Base-by-base conservation (phyloP, 2,888 invertebrate species). In the Automeris io region DNA sequence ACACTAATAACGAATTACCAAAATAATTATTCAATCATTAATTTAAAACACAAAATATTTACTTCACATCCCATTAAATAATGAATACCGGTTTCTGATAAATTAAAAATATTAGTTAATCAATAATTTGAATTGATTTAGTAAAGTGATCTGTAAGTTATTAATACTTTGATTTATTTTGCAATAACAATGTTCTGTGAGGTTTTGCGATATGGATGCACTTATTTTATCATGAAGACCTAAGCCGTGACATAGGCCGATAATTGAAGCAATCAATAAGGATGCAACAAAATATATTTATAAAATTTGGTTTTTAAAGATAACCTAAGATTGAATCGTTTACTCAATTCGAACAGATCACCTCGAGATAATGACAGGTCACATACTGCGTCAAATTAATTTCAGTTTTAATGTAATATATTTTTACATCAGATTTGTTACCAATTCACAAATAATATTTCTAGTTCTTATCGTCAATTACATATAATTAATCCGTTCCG, bases 201-300 rank as follows among this genome's bases (percentile, higher is more conserved):
- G 13, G 19, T 23, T 21, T 51, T 47, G 51, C 51, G 51, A 52
- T 48, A 43, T 51, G 35, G 52, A 60, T 61, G 62, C 60, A 61
- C 35, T 51, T 36, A 40, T 51, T 58, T 54, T 29, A 29, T 16
- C 16, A 63, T 63, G 59, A 43, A 37, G 39, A 45, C 43, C 40
- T 9, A 39, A 52, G 39, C 69, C 73, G 70, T 73, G 73, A 74
- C 71, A 72, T 64, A 67, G 54, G 62, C 44, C 51, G 70, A 70
- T 64, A 62, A 58, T 16, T 50, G 38, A 26, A 40, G 25, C 45
- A 45, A 49, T 60, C 4, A 29, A n/a, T 29, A 16, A 45, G 43
- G 41, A 36, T 51, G 51, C 41, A 23, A 42, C 37, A 42, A 33
- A 33, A 41, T 49, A 41, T 37, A 22, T 21, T 21, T 21, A 24